Conservation (phyloP, 2,113 vertebrate species). For the Spilogale gracilis region DNA sequence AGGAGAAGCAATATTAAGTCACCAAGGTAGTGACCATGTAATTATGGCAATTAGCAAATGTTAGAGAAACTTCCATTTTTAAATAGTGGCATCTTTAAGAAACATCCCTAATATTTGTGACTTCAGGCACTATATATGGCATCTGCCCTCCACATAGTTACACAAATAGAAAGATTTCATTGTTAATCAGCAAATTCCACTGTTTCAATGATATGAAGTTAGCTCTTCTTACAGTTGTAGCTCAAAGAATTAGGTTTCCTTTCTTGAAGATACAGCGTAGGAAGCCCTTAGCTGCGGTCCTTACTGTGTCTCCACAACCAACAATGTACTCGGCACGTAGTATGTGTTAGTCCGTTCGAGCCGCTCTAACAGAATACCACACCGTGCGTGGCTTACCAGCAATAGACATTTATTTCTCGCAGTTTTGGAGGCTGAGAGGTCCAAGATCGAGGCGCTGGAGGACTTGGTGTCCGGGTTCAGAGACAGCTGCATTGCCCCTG, state of each 20-base stretch:
- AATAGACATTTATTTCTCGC: neutral
- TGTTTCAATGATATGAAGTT: neutral
- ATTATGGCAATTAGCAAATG: neutral
- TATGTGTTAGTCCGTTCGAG: neutral
- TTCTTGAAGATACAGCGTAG: neutral
- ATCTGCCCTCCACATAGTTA: neutral
- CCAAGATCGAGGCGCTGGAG: neutral
- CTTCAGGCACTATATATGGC: neutral
- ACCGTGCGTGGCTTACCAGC: neutral
- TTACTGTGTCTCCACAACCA: neutral
- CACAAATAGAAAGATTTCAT: neutral
- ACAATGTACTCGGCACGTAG: neutral
- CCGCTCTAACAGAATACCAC: neutral
- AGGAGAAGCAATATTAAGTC: neutral
- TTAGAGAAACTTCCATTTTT: constrained; percentile 28
- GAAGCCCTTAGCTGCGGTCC: neutral
- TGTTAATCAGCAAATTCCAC: neutral
- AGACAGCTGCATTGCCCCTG: neutral
- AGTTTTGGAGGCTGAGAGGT: neutral
- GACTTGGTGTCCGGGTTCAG: neutral
- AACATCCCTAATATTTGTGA: neutral
- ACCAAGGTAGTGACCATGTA: neutral
- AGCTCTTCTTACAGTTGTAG: neutral
- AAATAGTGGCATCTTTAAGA: neutral
- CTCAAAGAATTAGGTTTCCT: neutral